Evolutionary conservation across 1,140 invertebrate species (phyloP), one percentile per base, ranked within the genome.

Genomic region (Meteorus sp.): DNA sequence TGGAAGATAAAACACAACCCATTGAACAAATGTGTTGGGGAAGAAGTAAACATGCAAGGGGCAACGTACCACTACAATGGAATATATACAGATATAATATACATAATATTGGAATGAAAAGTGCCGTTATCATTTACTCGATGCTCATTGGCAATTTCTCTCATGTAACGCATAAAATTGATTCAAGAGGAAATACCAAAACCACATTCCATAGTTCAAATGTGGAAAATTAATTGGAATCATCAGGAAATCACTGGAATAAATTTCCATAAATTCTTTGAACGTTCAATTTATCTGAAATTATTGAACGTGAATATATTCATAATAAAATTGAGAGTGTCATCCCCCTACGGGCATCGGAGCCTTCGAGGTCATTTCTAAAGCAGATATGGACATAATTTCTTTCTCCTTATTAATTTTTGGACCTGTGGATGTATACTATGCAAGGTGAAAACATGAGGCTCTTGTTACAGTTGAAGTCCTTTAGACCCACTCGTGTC

Each of bases 381-480:
- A 5, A 9, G 27, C 27, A 48, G 4, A 31, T 23, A 13, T 29
- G 5, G 22, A 27, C 8, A 5, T n/a, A 11, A 25, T 2, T 8
- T n/a, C n/a, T n/a, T n/a, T n/a, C n/a, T n/a, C n/a, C n/a, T n/a
- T n/a, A n/a, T n/a, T n/a, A n/a, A n/a, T n/a, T n/a, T n/a, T n/a
- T n/a, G n/a, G n/a, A n/a, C n/a, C n/a, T n/a, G n/a, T n/a, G n/a
- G n/a, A n/a, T n/a, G n/a, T n/a, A 17, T 52, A 52, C 50, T 52
- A 20, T 35, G 20, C 50, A 20, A 22, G 7, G 33, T 19, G n/a
- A 52, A 52, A 52, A 52, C 50, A 52, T 52, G n/a, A n/a, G n/a
- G n/a, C n/a, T n/a, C n/a, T n/a, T n/a, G n/a, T n/a, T n/a, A n/a
- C n/a, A n/a, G n/a, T n/a, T n/a, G n/a, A n/a, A n/a, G n/a, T n/a